Percentiles rank a stretch among this genome's conserved stretches.
phyloP scores from a whole-genome alignment of 2,888 invertebrate genomes.

The Epistrophe eligans region DNA sequence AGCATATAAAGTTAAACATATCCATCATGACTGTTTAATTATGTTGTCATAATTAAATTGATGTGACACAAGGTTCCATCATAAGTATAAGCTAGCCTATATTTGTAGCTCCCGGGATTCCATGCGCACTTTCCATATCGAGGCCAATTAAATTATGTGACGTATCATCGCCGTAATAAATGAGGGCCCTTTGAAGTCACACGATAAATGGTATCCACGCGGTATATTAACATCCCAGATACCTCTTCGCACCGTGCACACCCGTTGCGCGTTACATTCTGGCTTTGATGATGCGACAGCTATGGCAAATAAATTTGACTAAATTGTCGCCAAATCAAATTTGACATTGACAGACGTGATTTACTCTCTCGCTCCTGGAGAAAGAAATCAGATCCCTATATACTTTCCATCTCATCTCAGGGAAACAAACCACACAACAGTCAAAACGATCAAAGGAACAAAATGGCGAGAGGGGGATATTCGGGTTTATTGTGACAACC shows the following conservation, averaged over 20 bases:
- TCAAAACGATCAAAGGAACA: constrained; percentile 63
- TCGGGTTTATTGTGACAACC: constrained; percentile 50
- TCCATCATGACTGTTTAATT: constrained; percentile 71
- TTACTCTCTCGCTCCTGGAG: constrained; percentile 35
- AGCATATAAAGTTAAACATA: constrained; percentile 55
- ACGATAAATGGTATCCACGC: constrained; percentile 2
- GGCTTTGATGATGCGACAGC: constrained; percentile 70
- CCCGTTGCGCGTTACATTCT: constrained; percentile 1
- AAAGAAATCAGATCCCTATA: constrained; percentile 50
- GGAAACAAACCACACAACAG: constrained; percentile 18
- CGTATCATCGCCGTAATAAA: constrained; percentile 65
- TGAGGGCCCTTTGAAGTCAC: constrained; percentile 68
- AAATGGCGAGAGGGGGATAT: constrained; percentile 5
- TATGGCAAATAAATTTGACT: constrained; percentile 73
- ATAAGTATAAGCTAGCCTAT: neutral
- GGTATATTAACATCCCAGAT: neutral
- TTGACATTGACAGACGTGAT: constrained; percentile 73
- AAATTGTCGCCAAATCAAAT: constrained; percentile 74
- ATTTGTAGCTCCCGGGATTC: neutral
- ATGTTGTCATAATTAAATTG: constrained; percentile 72
- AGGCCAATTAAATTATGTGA: constrained; percentile 71
- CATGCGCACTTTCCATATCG: constrained; percentile 50
- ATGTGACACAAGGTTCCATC: constrained; percentile 52
- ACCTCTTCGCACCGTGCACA: neutral
- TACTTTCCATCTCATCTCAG: neutral